These are phyloP conservation scores for Idaea straminata DNA, from an alignment of 2,888 invertebrate genomes.

Conservation along the genomic window DNA sequence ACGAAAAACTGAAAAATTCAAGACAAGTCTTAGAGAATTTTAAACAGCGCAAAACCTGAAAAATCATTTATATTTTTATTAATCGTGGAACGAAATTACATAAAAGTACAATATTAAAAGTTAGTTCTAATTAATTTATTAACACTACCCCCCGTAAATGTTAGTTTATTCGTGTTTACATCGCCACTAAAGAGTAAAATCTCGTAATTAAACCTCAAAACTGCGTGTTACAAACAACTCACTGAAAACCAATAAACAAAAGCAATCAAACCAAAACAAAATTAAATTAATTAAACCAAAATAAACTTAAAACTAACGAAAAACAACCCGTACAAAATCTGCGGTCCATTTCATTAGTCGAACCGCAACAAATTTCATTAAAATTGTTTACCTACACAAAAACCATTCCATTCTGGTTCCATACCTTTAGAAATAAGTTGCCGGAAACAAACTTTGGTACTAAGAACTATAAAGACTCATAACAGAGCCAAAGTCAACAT, in stretches of 20 bases:
- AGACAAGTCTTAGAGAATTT: not conserved
- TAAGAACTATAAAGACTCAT: constrained; percentile 5
- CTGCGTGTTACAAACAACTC: not conserved
- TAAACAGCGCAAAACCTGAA: not conserved
- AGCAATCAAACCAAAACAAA: not conserved
- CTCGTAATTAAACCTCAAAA: not conserved
- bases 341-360: not conserved
- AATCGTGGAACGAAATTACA: not conserved
- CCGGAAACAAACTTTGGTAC: not conserved
- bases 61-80: not conserved
- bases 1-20: not conserved
- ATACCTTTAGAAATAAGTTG: too few relatives aligned
- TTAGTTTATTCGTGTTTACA: not conserved
- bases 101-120: not conserved
- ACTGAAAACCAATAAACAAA: not conserved
- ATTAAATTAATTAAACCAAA: not conserved
- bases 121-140: not conserved
- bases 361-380: too few relatives aligned
- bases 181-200: not conserved
- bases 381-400: not conserved
- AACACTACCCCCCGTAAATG: not conserved
- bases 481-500: constrained; percentile 5
- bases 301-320: not conserved
- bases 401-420: not conserved
- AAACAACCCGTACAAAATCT: not conserved